These are phyloP conservation scores for Myoxocephalus aenaeus DNA, from an alignment of 2,797 vertebrate species.

Conservation along the genomic window DNA sequence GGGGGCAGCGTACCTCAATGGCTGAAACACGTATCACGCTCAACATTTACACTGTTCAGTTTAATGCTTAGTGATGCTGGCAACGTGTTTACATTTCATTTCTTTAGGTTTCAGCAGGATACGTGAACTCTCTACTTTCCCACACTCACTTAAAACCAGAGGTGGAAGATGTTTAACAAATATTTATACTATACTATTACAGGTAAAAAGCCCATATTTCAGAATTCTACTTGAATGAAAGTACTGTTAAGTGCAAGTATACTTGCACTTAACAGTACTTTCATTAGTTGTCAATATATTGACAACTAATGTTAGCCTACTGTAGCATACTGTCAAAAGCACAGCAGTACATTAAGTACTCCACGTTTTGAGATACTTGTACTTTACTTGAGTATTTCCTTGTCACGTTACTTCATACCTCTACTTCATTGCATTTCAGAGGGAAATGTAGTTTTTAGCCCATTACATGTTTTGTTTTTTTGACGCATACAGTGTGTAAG, in stretches of 20 bases:
- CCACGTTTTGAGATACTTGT: not conserved
- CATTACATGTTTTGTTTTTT: no score
- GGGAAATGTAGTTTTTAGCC: not conserved
- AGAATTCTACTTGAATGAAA: not conserved
- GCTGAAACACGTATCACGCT: no score
- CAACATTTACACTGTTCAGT: not conserved
- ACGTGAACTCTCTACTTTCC: not conserved
- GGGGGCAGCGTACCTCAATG: slow-evolving; percentile 35
- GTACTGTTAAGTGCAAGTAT: not conserved
- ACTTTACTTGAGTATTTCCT: not conserved
- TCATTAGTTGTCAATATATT: no score
- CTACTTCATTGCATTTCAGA: not conserved
- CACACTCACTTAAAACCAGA: not conserved
- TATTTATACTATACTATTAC: not conserved
- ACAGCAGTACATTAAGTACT: not conserved
- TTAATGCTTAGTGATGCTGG: no score
- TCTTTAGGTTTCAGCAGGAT: no score
- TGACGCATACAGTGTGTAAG: not conserved
- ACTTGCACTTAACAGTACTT: no score
- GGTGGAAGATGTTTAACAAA: no score
- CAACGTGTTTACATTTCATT: not conserved
- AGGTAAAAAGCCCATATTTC: not conserved
- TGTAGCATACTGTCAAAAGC: not conserved
- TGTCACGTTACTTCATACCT: not conserved
- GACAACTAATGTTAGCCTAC: not conserved